Evolutionary conservation across 2,888 invertebrate species (phyloP), one percentile per base, ranked within the genome.

Genomic region (Chydorus sphaericus): DNA sequence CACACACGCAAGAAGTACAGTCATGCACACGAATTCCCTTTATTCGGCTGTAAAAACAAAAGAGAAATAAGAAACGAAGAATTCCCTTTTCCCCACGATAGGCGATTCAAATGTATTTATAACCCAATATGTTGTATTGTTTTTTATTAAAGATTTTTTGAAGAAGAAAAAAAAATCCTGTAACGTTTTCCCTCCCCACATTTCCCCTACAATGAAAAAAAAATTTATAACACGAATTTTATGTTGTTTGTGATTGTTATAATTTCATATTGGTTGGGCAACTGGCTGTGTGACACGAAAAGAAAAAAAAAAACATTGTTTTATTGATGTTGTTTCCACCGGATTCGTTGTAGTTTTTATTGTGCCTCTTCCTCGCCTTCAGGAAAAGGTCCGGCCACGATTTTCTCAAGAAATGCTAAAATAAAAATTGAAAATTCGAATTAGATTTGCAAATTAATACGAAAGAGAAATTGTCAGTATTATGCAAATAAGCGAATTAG

Each of bases 321-420:
- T 38, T 53, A 37, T 53, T 53, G 26, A 20, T 31, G 38, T 53
- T 53, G 31, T 36, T 53, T 37, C n/a, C 23, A 23, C 18, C 20
- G 36, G 11, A 31, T 30, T 30, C 31, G 20, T 31, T 8, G 31
- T 18, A 18, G 20, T 50, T 30, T 28, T 33, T 52, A 14, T 16
- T 23, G 26, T 49, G 26, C 18, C 28, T 16, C 31, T 51, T 51
- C 29, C 30, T 55, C 33, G 29, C 20, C 26, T 8, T 55, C 70
- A 55, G 70, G 71, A 64, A 66, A 71, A 57, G 70, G 71, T 54
- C 71, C 71, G 59, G 69, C 68, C 63, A 71, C 64, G 81, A 91
- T 82, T 78, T 80, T 83, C 76, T 83, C 81, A 73, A 90, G 82
- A 80, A 92, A 91, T 74, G 83, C 87, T 87, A n/a, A n/a, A n/a